A percentile compares a stretch with the other conserved stretches of the same genome.
phyloP scores from a whole-genome alignment of 2,888 invertebrate genomes.

The Halictus quadricinctus region DNA sequence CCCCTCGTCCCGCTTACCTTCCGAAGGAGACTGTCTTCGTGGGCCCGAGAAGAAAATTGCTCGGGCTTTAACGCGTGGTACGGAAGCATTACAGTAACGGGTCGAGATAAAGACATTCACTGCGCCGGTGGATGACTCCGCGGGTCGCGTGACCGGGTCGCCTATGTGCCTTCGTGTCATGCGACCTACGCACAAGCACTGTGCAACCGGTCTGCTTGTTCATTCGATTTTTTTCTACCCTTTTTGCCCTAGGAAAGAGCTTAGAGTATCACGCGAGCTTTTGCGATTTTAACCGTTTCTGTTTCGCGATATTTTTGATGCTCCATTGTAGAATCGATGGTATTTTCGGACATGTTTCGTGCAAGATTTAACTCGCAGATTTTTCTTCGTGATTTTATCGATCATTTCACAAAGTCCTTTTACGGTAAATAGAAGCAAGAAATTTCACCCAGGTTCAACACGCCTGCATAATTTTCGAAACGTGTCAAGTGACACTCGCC shows the following conservation, averaged over 20 bases:
- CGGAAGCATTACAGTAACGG: slow-evolving; percentile 61
- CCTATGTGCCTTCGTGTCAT: slow-evolving; percentile 13
- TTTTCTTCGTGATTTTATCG: too few species aligned
- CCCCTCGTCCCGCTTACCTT: background rate
- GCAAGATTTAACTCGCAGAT: too few species aligned
- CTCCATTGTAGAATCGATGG: background rate
- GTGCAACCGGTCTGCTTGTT: slow-evolving; percentile 20
- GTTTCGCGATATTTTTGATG: background rate
- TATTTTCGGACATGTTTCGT: background rate
- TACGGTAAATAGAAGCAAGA: background rate
- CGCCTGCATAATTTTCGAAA: background rate
- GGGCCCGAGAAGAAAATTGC: slow-evolving; percentile 54
- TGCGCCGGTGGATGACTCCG: slow-evolving; percentile 34
- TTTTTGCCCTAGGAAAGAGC: background rate
- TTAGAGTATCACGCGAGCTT: slow-evolving; percentile 19
- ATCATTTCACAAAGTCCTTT: too few species aligned
- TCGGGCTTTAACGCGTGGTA: slow-evolving; percentile 47
- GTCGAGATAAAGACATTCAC: slow-evolving; percentile 70
- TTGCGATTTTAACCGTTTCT: background rate
- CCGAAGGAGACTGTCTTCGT: slow-evolving; percentile 26
- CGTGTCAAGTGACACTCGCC: background rate
- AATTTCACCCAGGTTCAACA: background rate
- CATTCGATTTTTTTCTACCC: background rate
- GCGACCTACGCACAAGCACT: slow-evolving; percentile 16
- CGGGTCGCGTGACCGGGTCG: slow-evolving; percentile 59